Evolutionary conservation across 2,888 invertebrate species (phyloP).

Genomic region (Dryocosmus kuriphilus): DNA sequence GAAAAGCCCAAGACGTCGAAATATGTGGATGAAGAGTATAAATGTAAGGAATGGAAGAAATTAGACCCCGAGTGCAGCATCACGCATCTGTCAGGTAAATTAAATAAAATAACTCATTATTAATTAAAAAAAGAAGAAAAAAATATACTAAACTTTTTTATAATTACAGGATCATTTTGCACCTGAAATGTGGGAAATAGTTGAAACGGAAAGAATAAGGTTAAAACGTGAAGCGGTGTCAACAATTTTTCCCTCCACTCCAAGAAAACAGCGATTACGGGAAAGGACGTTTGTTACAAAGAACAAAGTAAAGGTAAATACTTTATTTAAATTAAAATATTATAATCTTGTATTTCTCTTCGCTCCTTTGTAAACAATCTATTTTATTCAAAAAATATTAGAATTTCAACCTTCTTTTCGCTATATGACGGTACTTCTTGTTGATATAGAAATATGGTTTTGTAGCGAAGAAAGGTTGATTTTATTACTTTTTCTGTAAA

Average conservation of each 20-base stretch:
- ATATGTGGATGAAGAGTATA: background rate
- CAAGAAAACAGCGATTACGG: background rate
- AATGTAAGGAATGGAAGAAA: background rate
- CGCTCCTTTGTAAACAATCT: background rate
- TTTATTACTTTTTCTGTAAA: too few species aligned
- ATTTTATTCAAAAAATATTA: background rate
- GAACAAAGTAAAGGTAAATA: conserved; percentile 1
- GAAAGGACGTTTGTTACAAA: conserved; percentile 7
- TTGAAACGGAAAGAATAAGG: too few species aligned
- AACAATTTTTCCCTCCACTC: conserved; percentile 7
- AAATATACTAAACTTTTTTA: too few species aligned
- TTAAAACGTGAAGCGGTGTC: background rate
- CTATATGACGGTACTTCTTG: too few species aligned
- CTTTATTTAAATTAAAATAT: too few species aligned
- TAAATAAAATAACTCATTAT: background rate
- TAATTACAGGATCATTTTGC: too few species aligned
- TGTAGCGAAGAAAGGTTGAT: too few species aligned
- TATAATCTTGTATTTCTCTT: background rate
- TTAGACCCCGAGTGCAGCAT: background rate
- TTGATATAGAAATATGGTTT: too few species aligned
- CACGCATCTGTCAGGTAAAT: background rate
- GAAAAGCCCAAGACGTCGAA: background rate
- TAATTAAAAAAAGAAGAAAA: background rate
- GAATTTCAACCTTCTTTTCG: too few species aligned
- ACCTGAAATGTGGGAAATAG: too few species aligned